Evolutionary conservation across 1,140 invertebrate species (phyloP).

Genomic region (Leptinotarsa texana): DNA sequence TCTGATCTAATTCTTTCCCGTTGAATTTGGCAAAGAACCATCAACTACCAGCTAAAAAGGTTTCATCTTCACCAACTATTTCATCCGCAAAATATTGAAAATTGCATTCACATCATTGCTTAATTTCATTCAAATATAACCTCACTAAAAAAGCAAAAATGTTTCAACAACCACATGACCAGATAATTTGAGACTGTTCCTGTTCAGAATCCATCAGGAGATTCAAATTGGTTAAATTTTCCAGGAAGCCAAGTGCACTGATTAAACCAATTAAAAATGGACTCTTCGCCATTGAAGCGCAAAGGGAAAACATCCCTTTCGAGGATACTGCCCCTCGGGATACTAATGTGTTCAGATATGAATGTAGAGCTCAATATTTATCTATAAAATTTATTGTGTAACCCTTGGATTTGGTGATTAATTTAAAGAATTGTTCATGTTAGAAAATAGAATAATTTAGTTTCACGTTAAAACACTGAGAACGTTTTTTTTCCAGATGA

Average conservation of each 20-base stretch:
- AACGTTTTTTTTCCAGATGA: too few species aligned
- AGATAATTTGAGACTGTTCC: not conserved
- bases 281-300: not conserved
- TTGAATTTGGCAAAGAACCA: too few species aligned
- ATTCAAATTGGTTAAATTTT: not conserved
- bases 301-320: not conserved
- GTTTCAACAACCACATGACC: not conserved
- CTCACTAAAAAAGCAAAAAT: too few species aligned
- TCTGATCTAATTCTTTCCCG: too few species aligned
- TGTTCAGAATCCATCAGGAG: not conserved
- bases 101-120: too few species aligned
- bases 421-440: too few species aligned
- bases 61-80: too few species aligned
- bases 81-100: too few species aligned
- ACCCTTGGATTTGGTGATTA: not conserved
- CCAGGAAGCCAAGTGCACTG: not conserved
- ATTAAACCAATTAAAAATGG: constrained; percentile 5
- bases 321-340: not conserved
- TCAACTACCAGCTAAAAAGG: too few species aligned
- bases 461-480: too few species aligned
- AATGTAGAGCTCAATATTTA: not conserved
- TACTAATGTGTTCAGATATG: not conserved
- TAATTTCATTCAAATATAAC: too few species aligned
- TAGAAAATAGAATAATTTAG: too few species aligned
- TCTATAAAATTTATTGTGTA: not conserved